Evolutionary conservation across 2,888 invertebrate species (phyloP).

Genomic region (Meloe dianella): DNA sequence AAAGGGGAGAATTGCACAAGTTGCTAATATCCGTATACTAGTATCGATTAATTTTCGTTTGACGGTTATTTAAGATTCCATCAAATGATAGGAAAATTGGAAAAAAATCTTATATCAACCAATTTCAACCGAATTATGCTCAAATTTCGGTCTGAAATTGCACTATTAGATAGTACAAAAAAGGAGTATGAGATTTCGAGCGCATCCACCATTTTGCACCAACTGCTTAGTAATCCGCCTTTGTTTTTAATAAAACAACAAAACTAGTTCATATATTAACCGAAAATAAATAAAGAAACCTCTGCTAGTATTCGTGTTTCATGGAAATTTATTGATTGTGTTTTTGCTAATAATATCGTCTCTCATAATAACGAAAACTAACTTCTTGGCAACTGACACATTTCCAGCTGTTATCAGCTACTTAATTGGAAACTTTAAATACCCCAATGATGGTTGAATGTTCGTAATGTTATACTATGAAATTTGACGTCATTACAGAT

Average conservation of each 20-base stretch:
- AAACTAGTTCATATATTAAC: no score
- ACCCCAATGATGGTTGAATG: background rate
- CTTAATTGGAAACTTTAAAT: background rate
- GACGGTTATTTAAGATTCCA: no score
- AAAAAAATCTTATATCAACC: no score
- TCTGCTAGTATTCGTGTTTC: background rate
- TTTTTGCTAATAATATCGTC: background rate
- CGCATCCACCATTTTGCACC: conserved; percentile 5
- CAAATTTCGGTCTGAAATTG: no score
- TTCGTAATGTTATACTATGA: background rate
- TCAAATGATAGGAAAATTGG: no score
- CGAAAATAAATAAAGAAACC: background rate
- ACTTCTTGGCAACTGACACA: background rate
- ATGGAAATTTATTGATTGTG: background rate
- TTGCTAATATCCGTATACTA: background rate
- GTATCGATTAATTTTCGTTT: no score
- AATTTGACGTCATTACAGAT: background rate
- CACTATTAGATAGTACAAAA: no score
- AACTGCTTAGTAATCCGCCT: background rate
- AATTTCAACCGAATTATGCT: no score
- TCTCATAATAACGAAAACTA: background rate
- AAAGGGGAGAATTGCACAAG: background rate
- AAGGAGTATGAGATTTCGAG: background rate
- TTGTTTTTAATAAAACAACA: no score
- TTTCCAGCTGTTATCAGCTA: background rate